These are phyloP conservation scores for Papilio protenor DNA, from an alignment of 2,888 invertebrate genomes.

Conservation along the genomic window DNA sequence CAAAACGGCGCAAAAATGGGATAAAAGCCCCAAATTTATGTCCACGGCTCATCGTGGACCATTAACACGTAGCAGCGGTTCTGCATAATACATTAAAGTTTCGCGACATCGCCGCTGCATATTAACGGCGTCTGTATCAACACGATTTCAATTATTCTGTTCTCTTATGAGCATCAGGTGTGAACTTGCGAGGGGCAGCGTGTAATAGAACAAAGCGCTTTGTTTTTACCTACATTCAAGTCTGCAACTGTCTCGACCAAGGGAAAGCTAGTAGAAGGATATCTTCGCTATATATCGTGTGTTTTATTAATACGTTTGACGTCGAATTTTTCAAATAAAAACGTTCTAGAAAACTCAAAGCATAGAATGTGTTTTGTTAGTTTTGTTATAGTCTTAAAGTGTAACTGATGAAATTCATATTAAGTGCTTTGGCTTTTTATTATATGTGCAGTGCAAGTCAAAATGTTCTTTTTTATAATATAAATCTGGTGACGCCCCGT, in stretches of 20 bases:
- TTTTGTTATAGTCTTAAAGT: not conserved
- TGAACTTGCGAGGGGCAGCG: conserved; percentile 42
- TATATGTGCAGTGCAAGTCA: conserved; percentile 45
- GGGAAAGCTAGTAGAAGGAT: not conserved
- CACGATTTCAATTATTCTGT: conserved; percentile 74
- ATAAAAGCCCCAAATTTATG: conserved; percentile 77
- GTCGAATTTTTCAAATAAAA: not conserved
- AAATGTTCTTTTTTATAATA: conserved; percentile 66
- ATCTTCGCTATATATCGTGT: not conserved
- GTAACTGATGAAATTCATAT: conserved; percentile 23
- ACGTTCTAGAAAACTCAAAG: not conserved
- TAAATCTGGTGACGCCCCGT: conserved; percentile 70
- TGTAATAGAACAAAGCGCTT: conserved; percentile 38
- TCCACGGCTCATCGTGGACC: conserved; percentile 70
- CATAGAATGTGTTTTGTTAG: not conserved
- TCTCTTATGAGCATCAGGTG: conserved; percentile 56
- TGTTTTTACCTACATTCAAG: conserved; percentile 24
- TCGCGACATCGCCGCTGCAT: conserved; percentile 69
- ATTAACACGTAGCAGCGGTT: conserved; percentile 78
- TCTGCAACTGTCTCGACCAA: conserved; percentile 50
- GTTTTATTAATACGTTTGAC: not conserved
- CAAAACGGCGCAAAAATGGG: conserved; percentile 71
- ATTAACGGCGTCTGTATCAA: conserved; percentile 73
- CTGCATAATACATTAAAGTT: conserved; percentile 81
- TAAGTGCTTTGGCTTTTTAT: conserved; percentile 6